Evolutionary conservation across 1,140 invertebrate species (phyloP), one percentile per base, ranked within the genome.

Genomic region (Panonychus citri): DNA sequence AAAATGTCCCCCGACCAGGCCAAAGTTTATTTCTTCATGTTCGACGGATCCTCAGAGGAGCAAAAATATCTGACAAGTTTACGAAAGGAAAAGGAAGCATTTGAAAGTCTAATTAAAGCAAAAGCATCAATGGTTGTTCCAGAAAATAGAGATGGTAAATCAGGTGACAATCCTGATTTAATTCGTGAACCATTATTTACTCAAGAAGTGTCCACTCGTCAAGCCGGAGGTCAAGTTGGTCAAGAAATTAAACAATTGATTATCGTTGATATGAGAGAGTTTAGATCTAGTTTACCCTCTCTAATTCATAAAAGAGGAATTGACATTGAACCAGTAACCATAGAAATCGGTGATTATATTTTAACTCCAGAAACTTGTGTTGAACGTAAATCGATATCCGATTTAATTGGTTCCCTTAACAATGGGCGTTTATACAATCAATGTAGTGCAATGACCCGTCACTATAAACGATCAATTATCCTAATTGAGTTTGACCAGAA

Each of bases 261-360:
- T 15, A 84, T 97, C 63, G 89, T 99, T 24, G 95, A 99, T 69
- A 91, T 96, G 81, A 75, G 95, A 65, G 95, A 99, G 71, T 99
- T 99, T 68, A 77, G 91, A 50, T 93, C 88, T 60, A 91, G 97
- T 68, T 71, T 99, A 19, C 95, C 95, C 0, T 82, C 87, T 7
- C 71, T 97, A 37, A 78, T 99, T 51, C 90, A 98, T 67, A 81
- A 83, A 65, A 76, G 86, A 60, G 88, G 88, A 3, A 82, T 98
- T 58, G 83, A 93, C 64, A 83, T 98, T 57, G 80, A 90, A 66
- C 93, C 95, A 2, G 73, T 90, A 0, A 90, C 85, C 2, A 78
- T 96, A 48, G 76, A 82, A 59, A 80, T 97, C 51, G 91, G 91
- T 1, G 94, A 99, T 71, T 99, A 99, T 66, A 91, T 99, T 63